These are phyloP conservation scores for Avahi laniger DNA, from an alignment of 2,797 vertebrate genomes.

Conservation along the genomic window DNA sequence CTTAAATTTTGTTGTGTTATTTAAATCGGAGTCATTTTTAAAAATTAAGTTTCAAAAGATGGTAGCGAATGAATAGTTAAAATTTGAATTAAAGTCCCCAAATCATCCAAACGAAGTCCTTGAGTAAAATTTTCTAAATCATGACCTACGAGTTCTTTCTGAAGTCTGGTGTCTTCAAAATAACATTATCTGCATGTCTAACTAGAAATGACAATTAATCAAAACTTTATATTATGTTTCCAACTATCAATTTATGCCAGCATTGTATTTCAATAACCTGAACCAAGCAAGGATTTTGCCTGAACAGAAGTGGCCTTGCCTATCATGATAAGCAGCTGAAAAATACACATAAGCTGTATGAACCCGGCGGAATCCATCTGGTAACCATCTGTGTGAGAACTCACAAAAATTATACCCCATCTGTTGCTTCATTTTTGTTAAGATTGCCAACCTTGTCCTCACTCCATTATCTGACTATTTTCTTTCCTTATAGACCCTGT, in stretches of 20 bases:
- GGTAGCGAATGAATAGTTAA: neutral
- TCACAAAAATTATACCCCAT: constrained; percentile 81
- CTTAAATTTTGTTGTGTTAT: neutral
- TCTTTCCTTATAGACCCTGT: constrained; percentile 42
- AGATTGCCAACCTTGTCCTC: constrained; percentile 75
- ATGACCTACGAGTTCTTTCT: constrained; percentile 24
- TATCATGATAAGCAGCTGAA: constrained; percentile 80
- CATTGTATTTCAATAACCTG: constrained; percentile 41
- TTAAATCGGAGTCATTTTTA: neutral
- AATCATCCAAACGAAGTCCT: neutral
- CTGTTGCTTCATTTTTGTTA: constrained; percentile 79
- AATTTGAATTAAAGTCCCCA: neutral
- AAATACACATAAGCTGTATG: constrained; percentile 79
- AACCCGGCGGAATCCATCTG: constrained; percentile 84
- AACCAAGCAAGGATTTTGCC: constrained; percentile 68
- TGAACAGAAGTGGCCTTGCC: constrained; percentile 65
- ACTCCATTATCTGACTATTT: constrained; percentile 72
- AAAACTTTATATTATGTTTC: neutral
- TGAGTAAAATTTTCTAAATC: neutral
- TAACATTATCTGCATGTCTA: constrained; percentile 18
- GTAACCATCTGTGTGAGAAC: constrained; percentile 83
- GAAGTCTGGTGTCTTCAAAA: constrained; percentile 35
- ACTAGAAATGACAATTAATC: constrained; percentile 47
- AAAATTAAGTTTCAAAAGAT: neutral
- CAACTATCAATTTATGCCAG: constrained; percentile 50